Evolutionary conservation across 1,140 invertebrate genomes (phyloP).

Genomic region (Littorina saxatilis): DNA sequence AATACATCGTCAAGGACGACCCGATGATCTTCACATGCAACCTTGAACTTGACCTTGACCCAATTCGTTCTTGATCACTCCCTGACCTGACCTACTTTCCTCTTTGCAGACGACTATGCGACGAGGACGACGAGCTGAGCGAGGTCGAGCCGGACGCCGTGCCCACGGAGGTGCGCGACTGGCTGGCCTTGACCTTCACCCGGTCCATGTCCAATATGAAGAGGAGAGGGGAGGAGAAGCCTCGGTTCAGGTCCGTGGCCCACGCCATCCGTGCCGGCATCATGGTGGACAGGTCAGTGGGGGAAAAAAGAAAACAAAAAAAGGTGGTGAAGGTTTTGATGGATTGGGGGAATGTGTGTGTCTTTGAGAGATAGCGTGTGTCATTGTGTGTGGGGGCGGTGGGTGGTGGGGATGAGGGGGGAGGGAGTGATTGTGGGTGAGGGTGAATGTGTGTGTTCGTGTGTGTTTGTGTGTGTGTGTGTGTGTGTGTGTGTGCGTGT

Average conservation of each 20-base stretch:
- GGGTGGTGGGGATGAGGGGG: too few species aligned
- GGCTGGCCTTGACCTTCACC: constrained; percentile 98
- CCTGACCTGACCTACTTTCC: not conserved
- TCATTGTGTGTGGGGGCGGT: constrained; percentile 9
- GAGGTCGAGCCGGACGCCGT: constrained; percentile 97
- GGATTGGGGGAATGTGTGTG: not conserved
- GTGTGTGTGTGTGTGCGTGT: not conserved
- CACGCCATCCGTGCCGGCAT: constrained; percentile 98
- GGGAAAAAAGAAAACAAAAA: not conserved
- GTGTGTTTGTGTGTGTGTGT: too few species aligned
- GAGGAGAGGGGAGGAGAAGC: constrained; percentile 77
- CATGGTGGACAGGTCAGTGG: constrained; percentile 89
- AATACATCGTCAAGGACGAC: too few species aligned
- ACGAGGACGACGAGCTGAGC: constrained; percentile 92
- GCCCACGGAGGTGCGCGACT: constrained; percentile 95
- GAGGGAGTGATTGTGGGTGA: not conserved
- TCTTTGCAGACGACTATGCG: constrained; percentile 74
- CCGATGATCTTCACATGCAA: not conserved
- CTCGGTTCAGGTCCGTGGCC: constrained; percentile 93
- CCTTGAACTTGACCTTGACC: constrained; percentile 4
- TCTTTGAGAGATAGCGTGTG: not conserved
- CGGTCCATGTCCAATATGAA: constrained; percentile 78
- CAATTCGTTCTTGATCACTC: not conserved
- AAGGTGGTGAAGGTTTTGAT: too few species aligned
- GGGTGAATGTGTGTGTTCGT: too few species aligned